Percentiles rank a stretch among this genome's conserved stretches.
Evolutionary conservation across 1,140 invertebrate genomes (phyloP).

Genomic region (Chelonus insularis): DNA sequence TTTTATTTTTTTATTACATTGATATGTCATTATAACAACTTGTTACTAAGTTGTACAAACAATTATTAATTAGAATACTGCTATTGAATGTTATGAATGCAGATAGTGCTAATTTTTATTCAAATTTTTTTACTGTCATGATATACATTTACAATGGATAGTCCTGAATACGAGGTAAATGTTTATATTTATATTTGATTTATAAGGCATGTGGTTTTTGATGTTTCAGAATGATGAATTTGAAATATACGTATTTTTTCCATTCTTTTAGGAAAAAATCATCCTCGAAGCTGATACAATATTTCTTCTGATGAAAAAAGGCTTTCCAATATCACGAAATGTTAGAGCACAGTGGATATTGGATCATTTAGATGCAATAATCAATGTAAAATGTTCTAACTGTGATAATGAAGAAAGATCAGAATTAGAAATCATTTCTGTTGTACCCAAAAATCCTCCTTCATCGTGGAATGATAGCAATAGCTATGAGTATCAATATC

Average conservation of each 20-base stretch:
- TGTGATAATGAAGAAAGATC: constrained; percentile 50
- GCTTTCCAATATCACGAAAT: constrained; percentile 76
- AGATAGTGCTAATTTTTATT: not conserved
- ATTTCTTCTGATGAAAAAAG: constrained; percentile 74
- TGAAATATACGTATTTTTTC: too few species aligned
- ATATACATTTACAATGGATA: constrained; percentile 16
- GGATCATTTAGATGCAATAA: constrained; percentile 68
- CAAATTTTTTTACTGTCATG: not conserved
- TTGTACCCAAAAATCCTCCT: constrained; percentile 63
- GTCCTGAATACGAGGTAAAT: constrained; percentile 16
- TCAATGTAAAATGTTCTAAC: constrained; percentile 57
- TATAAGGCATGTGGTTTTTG: too few species aligned
- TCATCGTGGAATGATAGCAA: constrained; percentile 59
- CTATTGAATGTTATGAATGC: not conserved
- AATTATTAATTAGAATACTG: not conserved
- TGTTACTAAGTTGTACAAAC: not conserved
- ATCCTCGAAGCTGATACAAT: constrained; percentile 69
- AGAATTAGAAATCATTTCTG: constrained; percentile 69
- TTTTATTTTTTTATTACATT: not conserved
- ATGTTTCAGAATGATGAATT: too few species aligned
- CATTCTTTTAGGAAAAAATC: constrained; percentile 43
- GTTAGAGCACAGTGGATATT: constrained; percentile 77
- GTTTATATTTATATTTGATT: not conserved
- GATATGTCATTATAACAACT: not conserved
- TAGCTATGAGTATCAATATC: constrained; percentile 62